phyloP scores from a whole-genome alignment of 2,113 vertebrate genomes.

The Rhizomys pruinosus region DNA sequence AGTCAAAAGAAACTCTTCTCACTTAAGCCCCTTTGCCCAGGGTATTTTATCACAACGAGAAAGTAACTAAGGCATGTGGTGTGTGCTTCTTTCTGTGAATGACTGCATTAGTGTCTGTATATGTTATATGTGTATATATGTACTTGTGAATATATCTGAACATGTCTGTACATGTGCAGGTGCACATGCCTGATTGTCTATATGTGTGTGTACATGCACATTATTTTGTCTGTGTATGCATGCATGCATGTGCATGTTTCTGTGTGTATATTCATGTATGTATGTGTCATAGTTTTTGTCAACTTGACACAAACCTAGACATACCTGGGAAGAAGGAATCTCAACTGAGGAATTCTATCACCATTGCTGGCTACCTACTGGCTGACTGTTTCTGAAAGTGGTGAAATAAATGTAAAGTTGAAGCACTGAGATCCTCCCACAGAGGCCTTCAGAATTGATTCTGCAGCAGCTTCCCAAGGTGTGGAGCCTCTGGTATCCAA shows the following conservation, averaged over 20 bases:
- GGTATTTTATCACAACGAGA: background rate
- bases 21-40: background rate
- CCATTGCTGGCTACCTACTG: accelerated
- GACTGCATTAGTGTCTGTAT: background rate
- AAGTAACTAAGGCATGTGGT: background rate
- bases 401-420: accelerated
- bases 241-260: too few species aligned
- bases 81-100: background rate
- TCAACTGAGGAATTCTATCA: too few species aligned
- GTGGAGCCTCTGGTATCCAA: background rate
- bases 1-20: too few species aligned
- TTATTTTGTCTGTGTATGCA: background rate
- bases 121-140: background rate
- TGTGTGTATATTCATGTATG: background rate
- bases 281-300: accelerated
- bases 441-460: accelerated
- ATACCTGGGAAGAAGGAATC: too few species aligned
- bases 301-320: too few species aligned
- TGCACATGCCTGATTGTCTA: background rate
- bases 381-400: background rate
- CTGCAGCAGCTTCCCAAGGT: background rate
- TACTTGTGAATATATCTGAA: background rate
- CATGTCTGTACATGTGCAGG: background rate
- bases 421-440: background rate
- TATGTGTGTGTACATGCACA: background rate